A percentile compares a stretch with the other conserved stretches of the same genome.
These are phyloP conservation scores for Abscondita cerata DNA, from an alignment of 2,888 invertebrate species.

Conservation along the genomic window DNA sequence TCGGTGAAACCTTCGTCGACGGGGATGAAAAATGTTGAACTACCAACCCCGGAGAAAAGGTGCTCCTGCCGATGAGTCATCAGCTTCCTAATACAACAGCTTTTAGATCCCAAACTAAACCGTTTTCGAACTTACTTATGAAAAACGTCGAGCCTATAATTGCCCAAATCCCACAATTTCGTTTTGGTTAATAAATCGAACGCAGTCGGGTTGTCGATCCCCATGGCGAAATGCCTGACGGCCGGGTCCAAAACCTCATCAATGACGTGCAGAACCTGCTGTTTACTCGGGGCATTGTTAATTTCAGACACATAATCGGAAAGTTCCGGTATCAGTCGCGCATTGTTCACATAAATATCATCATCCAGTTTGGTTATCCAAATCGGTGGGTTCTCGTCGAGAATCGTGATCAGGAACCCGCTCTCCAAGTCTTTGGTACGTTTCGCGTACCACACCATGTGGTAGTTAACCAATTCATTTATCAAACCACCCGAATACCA, in stretches of 20 bases:
- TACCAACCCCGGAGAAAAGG: conserved; percentile 74
- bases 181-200: conserved; percentile 76
- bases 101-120: background rate
- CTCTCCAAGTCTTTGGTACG: conserved; percentile 65
- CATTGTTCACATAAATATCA: conserved; percentile 83
- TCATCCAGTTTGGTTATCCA: conserved; percentile 77
- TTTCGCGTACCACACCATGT: conserved; percentile 63
- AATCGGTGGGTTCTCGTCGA: conserved; percentile 83
- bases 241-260: conserved; percentile 85
- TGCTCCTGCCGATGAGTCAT: conserved; percentile 72
- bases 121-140: conserved; percentile 11
- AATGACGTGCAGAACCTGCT: conserved; percentile 76
- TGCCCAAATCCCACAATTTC: conserved; percentile 37
- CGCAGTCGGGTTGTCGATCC: conserved; percentile 68
- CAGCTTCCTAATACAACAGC: conserved; percentile 64
- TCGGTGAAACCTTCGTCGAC: conserved; percentile 85
- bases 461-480: conserved; percentile 64
- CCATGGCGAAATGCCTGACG: conserved; percentile 62
- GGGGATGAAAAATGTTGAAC: conserved; percentile 87
- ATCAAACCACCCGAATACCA: conserved; percentile 54
- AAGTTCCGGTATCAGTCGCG: conserved; percentile 71
- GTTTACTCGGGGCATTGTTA: conserved; percentile 43
- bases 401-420: conserved; percentile 62
- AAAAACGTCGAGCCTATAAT: conserved; percentile 34
- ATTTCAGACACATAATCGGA: conserved; percentile 46